Base-by-base conservation (phyloP, 2,888 invertebrate genomes). In the Eumerus sabulonum region DNA sequence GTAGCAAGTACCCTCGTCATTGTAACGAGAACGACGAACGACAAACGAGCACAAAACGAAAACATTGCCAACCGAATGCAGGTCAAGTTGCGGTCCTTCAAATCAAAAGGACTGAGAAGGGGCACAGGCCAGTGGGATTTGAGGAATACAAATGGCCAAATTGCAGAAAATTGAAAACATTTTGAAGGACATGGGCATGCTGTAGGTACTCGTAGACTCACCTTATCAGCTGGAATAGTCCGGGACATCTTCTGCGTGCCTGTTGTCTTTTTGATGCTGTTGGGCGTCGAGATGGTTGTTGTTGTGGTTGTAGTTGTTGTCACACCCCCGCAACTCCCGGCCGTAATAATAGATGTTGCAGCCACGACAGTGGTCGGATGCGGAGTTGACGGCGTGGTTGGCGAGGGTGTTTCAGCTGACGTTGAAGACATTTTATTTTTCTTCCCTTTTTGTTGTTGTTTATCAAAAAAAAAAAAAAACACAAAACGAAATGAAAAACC, bases 161-260 rank as follows among this genome's bases (percentile, higher is more conserved):
- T 60, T 17, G 3, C 17, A 27, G 48, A 45, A 48, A 13, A 9
- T n/a, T n/a, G 7, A 27, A 27, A 27, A 27, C 27, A 27, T 4
- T 7, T 27, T 27, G 27, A 7, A 27, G 27, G n/a, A n/a, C n/a
- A n/a, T n/a, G n/a, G n/a, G n/a, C n/a, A n/a, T n/a, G n/a, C n/a
- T n/a, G n/a, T n/a, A n/a, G n/a, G n/a, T n/a, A n/a, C n/a, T n/a
- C 27, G 7, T 38, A 11, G 12, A 81, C 91, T 90, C 90, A 94
- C 94, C 94, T 94, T 94, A 91, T 94, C 94, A 90, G 94, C 93
- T 89, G 94, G 94, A 91, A 94, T 93, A 90, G 93, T 93, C 91
- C 94, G 93, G 89, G 93, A 93, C 93, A 94, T 94, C 81, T 87
- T 87, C 77, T 85, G 85, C 79, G 86, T 86, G 82, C 47, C 66